phyloP scores from a whole-genome alignment of 35 echinoderm and acorn worm species.

The Holothuria glaberrima region DNA sequence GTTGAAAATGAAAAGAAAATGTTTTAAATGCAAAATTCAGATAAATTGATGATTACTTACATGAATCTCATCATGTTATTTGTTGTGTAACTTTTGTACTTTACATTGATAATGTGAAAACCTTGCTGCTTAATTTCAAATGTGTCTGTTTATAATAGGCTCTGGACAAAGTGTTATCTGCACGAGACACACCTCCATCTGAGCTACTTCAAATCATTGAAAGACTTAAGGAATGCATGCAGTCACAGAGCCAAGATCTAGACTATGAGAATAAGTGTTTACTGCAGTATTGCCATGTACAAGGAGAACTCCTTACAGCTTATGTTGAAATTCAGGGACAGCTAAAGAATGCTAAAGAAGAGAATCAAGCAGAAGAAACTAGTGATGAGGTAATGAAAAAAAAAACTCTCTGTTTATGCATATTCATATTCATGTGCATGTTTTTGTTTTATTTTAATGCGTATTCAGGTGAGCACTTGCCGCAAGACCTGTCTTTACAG shows the following conservation, averaged over 20 bases:
- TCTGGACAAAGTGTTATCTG: constrained; percentile 81
- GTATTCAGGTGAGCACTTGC: no score
- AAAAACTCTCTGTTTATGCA: no score
- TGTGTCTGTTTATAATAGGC: constrained; percentile 48
- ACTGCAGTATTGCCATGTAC: constrained; percentile 86
- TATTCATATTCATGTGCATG: no score
- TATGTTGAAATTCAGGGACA: constrained; percentile 63
- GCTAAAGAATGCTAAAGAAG: constrained; percentile 48
- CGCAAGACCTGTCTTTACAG: no score
- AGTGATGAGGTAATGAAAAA: constrained; percentile 18
- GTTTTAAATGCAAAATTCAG: no score
- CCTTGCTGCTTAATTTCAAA: no score
- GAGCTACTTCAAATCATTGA: constrained; percentile 68
- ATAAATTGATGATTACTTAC: no score
- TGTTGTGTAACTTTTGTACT: no score
- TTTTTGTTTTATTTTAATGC: no score
- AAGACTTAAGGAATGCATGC: constrained; percentile 42
- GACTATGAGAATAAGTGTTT: constrained; percentile 93
- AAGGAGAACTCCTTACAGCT: constrained; percentile 73
- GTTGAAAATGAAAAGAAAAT: no score
- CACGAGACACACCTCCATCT: constrained; percentile 64
- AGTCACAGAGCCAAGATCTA: constrained; percentile 65
- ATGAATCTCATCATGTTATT: no score
- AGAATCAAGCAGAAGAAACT: constrained; percentile 6
- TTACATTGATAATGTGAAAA: no score